These are phyloP conservation scores for Stenotaenia linearis DNA, from an alignment of 2,888 invertebrate genomes.

Conservation along the genomic window DNA sequence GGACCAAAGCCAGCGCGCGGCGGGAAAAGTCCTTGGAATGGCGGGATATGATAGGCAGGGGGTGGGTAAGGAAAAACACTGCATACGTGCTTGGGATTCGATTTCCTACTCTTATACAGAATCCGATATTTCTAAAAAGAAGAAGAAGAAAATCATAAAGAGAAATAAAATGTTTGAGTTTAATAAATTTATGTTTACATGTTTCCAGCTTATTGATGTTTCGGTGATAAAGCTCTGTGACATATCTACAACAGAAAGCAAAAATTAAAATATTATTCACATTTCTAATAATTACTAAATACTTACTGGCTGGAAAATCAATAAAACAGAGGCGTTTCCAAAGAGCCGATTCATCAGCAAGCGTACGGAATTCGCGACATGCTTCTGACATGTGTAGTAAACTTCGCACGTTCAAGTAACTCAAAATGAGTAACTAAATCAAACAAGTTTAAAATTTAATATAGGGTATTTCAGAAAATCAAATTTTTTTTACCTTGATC, in stretches of 20 bases:
- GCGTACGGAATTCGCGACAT: conserved; percentile 6
- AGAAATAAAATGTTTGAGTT: not conserved
- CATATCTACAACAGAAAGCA: not conserved
- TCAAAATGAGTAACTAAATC: conserved; percentile 7
- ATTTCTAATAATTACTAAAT: not conserved
- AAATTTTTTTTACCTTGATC: not conserved
- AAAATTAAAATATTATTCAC: not conserved
- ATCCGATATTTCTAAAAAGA: conserved; percentile 5
- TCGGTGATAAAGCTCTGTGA: conserved; percentile 16
- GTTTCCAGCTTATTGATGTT: conserved; percentile 8
- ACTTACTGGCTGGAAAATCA: conserved; percentile 24
- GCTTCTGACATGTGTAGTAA: conserved; percentile 8
- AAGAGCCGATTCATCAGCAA: not conserved
- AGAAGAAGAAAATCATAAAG: not conserved
- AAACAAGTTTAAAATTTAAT: not conserved
- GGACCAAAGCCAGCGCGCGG: not conserved
- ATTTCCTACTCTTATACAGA: conserved; percentile 14
- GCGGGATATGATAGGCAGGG: conserved; percentile 19
- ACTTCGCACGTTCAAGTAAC: not conserved
- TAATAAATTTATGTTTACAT: not conserved
- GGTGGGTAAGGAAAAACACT: not conserved
- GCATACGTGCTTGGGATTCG: not conserved
- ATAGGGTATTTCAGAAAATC: not conserved
- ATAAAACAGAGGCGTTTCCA: conserved; percentile 30
- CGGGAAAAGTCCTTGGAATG: conserved; percentile 4